Base-by-base conservation (phyloP, 2,888 invertebrate species). In the Saturnia pavonia region DNA sequence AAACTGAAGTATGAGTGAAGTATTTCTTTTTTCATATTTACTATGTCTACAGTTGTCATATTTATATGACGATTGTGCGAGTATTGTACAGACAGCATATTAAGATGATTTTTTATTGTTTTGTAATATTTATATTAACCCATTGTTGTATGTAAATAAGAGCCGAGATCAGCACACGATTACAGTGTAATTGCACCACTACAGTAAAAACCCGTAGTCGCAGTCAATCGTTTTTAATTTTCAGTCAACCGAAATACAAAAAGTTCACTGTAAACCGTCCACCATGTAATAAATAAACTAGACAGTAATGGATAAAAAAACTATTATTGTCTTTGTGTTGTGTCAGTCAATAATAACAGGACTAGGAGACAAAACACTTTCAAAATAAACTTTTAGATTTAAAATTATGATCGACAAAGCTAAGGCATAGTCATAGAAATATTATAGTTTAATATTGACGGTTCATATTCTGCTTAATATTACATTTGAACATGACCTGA, bases 171-270 rank as follows among this genome's bases (percentile, higher is more conserved):
- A 66, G 67, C 70, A 70, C 66, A 70, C 70, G 51, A 70, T 67
- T 54, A 42, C 54, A 70, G 67, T 70, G 70, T 70, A 70, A 71
- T 71, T 68, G 68, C 71, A 68, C 67, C 68, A 71, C 77, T 82
- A 83, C 78, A 81, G 77, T 80, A 78, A 78, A 81, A 79, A 84
- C 84, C 84, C 84, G 84, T 84, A 84, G 80, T 80, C 75, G 80
- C 82, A 82, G 78, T 82, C 79, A 76, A 77, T 73, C 72, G 73
- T 78, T 76, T 43, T 74, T 71, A 73, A 71, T 72, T 71, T 48
- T 70, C 72, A 71, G 57, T 79, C 78, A 77, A 77, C 73, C 74
- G 74, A 76, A 77, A 74, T 78, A 80, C 74, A 79, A 75, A 68
- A 48, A 75, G 76, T 78, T 75, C 75, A 78, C 77, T 76, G 80